A percentile compares a stretch with the other conserved stretches of the same genome.
Conservation (phyloP, 1,140 invertebrate genomes). For the Dinothrombium tinctorium region DNA sequence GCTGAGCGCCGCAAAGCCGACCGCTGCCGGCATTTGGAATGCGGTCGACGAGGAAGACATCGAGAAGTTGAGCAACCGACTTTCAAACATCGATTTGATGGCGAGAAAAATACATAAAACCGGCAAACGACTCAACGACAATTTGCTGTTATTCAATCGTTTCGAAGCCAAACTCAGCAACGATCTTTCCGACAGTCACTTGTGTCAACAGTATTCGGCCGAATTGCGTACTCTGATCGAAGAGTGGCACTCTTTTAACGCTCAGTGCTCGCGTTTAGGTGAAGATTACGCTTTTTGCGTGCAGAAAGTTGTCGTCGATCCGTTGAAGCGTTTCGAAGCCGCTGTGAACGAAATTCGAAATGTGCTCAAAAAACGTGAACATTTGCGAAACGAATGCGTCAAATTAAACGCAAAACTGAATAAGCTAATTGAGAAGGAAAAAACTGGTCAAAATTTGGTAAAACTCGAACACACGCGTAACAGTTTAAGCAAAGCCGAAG, state of each 20-base stretch:
- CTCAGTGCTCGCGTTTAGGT: background rate
- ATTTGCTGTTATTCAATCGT: background rate
- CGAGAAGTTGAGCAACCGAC: background rate
- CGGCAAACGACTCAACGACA: background rate
- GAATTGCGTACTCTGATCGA: slow-evolving; percentile 1
- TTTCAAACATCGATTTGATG: background rate
- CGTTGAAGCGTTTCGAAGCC: slow-evolving; percentile 6
- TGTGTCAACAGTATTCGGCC: slow-evolving; percentile 2
- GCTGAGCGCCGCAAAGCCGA: too few relatives aligned
- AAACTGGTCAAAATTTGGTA: slow-evolving; percentile 7
- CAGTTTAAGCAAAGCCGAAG: background rate
- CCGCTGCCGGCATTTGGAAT: too few relatives aligned
- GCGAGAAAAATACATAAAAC: background rate
- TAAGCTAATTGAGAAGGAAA: slow-evolving; percentile 4
- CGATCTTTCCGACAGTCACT: background rate
- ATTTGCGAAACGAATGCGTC: background rate
- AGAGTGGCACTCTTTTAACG: slow-evolving; percentile 8
- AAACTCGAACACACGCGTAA: slow-evolving; percentile 2
- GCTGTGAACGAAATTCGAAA: slow-evolving; percentile 5
- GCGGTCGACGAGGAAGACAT: too few relatives aligned
- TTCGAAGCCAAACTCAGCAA: background rate
- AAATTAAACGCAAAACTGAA: slow-evolving; percentile 2
- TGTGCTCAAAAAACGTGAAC: slow-evolving; percentile 8
- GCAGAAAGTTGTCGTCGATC: slow-evolving; percentile 4
- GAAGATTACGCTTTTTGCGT: slow-evolving; percentile 4